Evolutionary conservation across 2,888 invertebrate species (phyloP), one percentile per base, ranked within the genome.

Genomic region (Gisinianus flammeolus): DNA sequence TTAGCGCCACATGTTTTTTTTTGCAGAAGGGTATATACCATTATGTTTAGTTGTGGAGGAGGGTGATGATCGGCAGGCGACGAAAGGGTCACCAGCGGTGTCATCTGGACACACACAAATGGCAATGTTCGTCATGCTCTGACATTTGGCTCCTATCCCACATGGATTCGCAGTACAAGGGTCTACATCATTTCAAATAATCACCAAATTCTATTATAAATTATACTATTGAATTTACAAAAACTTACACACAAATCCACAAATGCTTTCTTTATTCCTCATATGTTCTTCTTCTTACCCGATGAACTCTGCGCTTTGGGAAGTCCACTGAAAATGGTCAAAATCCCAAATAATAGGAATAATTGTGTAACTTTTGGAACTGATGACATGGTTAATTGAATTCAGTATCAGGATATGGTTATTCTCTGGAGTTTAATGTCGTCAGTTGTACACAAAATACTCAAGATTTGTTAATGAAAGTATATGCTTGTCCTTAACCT

Each of bases 81-180:
- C 79, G 69, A 84, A 84, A 12, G 84, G 82, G 73, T 84, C 81
- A 10, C 84, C 84, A 58, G 70, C 74, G 6, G 66, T 75, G 24
- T 78, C 71, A 30, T 79, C 79, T 26, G 81, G 82, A 71, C 84
- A 84, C 56, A 77, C 71, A 78, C 84, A 84, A 35, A 83, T 79
- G 44, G 81, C 79, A 1, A 84, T 73, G 8, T 75, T 77, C 0
- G 76, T 58, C 76, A 76, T 79, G 0, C 71, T 52, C 67, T 79
- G 77, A 68, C 84, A 84, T 54, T 80, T 77, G 22, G 84, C 84
- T 6, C 80, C 83, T 64, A 74, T 76, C 0, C 83, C 84, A 77
- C 84, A 84, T 10, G 83, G 82, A 2, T 79, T 68, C 2, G 56
- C 22, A 1, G 76, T 71, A 62, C 84, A 84, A 24, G 80, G 81